Percentiles rank a stretch among this genome's conserved stretches.
Conservation (phyloP, 2,113 vertebrate species). For the Speoplatyrhinus poulsoni region DNA sequence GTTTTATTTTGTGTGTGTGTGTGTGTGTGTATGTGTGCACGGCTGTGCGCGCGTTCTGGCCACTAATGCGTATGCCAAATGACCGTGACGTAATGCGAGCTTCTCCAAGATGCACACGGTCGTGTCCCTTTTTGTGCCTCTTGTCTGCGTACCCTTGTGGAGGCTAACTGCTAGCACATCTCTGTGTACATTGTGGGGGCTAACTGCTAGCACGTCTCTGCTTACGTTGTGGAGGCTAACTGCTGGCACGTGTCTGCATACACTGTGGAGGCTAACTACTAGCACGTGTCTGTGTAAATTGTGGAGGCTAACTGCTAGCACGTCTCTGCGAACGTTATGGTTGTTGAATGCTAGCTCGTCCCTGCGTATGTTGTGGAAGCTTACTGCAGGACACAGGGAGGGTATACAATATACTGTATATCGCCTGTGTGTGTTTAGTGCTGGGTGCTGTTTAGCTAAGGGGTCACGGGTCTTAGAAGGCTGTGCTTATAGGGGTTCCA, state of each 20-base stretch:
- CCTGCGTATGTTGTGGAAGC: too few species aligned
- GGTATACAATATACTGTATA: too few species aligned
- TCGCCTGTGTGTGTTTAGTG: conserved; percentile 16
- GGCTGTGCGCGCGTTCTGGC: conserved; percentile 12
- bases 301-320: too few species aligned
- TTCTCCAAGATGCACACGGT: conserved; percentile 28
- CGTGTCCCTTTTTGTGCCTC: conserved; percentile 9
- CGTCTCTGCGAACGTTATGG: too few species aligned
- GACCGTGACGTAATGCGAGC: conserved; percentile 14
- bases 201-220: not conserved
- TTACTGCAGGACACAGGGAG: too few species aligned
- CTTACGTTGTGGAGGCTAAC: conserved; percentile 18
- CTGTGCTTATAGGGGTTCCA: not conserved
- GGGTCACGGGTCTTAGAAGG: not conserved
- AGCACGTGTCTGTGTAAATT: too few species aligned
- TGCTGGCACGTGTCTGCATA: too few species aligned
- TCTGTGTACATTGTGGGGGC: not conserved
- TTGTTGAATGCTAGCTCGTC: too few species aligned
- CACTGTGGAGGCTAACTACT: too few species aligned
- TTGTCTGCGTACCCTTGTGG: too few species aligned
- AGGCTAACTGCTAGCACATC: not conserved
- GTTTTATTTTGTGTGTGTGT: not conserved
- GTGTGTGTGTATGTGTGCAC: not conserved
- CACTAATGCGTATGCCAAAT: conserved; percentile 15
- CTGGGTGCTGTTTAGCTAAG: not conserved